Conservation (phyloP, 2,113 vertebrate genomes). For the Gallinago media region DNA sequence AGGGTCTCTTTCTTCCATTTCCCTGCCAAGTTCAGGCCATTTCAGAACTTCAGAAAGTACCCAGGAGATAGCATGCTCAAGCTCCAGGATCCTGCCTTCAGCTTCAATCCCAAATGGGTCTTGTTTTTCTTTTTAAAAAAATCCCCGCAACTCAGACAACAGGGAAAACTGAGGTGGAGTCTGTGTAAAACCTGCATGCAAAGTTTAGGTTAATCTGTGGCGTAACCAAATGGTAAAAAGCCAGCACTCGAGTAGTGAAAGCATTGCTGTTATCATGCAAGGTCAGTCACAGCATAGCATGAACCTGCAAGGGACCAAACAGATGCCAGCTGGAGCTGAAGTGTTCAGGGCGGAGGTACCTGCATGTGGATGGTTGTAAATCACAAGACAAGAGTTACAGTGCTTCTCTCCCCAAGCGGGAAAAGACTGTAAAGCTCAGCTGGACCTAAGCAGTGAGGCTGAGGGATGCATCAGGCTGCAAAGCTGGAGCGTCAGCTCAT, state of each 20-base stretch:
- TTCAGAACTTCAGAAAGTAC: neutral
- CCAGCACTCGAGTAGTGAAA: neutral
- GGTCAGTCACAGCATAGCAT: neutral
- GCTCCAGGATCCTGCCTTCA: neutral
- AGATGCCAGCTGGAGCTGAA: neutral
- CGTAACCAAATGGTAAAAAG: neutral
- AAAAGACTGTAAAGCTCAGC: neutral
- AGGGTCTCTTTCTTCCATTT: neutral
- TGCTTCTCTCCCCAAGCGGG: neutral
- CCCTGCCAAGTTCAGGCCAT: neutral
- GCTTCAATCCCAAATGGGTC: neutral
- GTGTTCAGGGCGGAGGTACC: neutral
- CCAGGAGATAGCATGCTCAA: neutral
- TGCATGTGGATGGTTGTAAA: neutral
- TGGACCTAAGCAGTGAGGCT: neutral
- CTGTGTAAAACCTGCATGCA: neutral
- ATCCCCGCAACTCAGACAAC: neutral
- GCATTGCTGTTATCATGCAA: neutral
- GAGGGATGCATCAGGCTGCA: neutral
- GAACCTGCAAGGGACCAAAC: neutral
- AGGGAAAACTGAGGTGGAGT: neutral
- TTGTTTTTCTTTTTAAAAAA: neutral
- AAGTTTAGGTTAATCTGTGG: neutral
- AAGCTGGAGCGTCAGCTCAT: neutral
- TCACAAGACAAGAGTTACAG: neutral